A percentile compares a stretch with the other conserved stretches of the same genome.
These are phyloP conservation scores for Zaprionus vittiger DNA, from an alignment of 1,140 invertebrate genomes.

Conservation along the genomic window DNA sequence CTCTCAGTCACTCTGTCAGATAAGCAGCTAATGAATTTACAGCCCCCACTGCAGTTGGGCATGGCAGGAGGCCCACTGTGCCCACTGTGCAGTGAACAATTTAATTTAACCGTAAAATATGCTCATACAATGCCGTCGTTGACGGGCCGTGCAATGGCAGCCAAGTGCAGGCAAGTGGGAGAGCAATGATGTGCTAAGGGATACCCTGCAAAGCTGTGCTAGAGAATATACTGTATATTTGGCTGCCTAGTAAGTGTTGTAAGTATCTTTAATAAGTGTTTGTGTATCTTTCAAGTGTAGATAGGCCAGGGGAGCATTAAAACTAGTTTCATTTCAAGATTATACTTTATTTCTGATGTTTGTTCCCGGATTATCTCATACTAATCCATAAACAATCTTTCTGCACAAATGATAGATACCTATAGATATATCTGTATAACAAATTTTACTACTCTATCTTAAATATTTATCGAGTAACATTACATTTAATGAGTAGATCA, in stretches of 20 bases:
- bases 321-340: no score
- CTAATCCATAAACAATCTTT: no score
- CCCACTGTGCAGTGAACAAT: constrained; percentile 71
- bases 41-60: constrained; percentile 4
- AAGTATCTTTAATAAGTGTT: not conserved
- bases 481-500: no score
- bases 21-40: constrained; percentile 71
- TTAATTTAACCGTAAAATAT: constrained; percentile 79
- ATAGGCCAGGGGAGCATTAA: no score
- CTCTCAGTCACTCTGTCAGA: not conserved
- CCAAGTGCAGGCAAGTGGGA: not conserved
- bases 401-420: no score
- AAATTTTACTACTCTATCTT: no score
- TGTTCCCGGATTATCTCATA: no score
- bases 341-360: no score
- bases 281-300: not conserved
- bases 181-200: not conserved
- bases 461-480: no score
- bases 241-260: no score
- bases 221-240: no score
- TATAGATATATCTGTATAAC: no score
- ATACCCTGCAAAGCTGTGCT: not conserved
- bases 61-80: not conserved
- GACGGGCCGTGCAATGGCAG: constrained; percentile 18
- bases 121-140: constrained; percentile 49